Percentiles rank a stretch among this genome's conserved stretches.
Conservation (phyloP, 2,797 vertebrate genomes). For the Selene dorsalis region DNA sequence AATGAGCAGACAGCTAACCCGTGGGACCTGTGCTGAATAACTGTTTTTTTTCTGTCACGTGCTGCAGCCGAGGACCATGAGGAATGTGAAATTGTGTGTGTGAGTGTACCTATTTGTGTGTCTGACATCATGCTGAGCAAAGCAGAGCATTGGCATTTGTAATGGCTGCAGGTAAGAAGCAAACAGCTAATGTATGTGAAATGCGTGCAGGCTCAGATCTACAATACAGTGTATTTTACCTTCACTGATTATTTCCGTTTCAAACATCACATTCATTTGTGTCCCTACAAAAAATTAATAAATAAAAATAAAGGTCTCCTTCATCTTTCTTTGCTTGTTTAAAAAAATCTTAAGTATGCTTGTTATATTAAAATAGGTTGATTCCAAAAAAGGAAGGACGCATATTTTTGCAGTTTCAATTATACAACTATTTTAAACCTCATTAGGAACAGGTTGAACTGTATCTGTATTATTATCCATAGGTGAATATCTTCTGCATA, state of each 20-base stretch:
- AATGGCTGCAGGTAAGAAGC: conserved; percentile 59
- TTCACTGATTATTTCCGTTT: conserved; percentile 46
- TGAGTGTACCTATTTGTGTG: conserved; percentile 3
- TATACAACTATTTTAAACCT: too few species aligned
- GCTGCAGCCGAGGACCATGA: conserved; percentile 46
- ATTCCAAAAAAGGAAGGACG: background rate
- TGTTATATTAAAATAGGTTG: too few species aligned
- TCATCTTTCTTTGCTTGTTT: background rate
- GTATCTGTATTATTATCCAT: too few species aligned
- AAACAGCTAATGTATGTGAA: conserved; percentile 48
- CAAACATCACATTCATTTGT: conserved; percentile 11
- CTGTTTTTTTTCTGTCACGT: conserved; percentile 63
- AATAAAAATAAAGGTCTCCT: background rate
- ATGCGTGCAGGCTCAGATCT: conserved; percentile 24
- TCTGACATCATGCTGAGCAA: conserved; percentile 39
- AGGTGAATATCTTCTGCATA: background rate
- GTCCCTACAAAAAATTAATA: background rate
- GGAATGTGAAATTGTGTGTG: conserved; percentile 33
- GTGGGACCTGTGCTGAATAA: conserved; percentile 77
- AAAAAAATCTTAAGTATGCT: too few species aligned
- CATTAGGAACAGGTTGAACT: background rate
- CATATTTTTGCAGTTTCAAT: background rate
- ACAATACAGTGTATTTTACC: conserved; percentile 26
- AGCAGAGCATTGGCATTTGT: conserved; percentile 48
- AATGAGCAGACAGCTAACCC: conserved; percentile 75